These are phyloP conservation scores for Mellilla xanthometata DNA, from an alignment of 2,888 invertebrate genomes.

Conservation along the genomic window DNA sequence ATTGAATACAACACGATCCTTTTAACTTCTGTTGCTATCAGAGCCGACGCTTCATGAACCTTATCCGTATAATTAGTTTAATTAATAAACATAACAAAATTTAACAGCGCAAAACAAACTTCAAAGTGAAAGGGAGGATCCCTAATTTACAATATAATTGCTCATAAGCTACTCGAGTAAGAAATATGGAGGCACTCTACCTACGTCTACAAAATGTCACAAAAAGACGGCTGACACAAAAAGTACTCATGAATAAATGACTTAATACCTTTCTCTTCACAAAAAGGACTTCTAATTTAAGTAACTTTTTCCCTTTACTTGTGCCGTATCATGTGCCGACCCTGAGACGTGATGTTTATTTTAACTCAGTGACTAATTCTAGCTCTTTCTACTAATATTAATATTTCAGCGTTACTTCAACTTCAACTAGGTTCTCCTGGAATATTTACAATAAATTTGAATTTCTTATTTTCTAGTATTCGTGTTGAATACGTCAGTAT, in stretches of 20 bases:
- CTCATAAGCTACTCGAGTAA: constrained; percentile 24
- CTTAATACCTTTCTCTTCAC: constrained; percentile 30
- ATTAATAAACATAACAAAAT: constrained; percentile 1
- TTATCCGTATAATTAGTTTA: constrained; percentile 1
- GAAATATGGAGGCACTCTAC: constrained; percentile 20
- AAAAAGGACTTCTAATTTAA: constrained; percentile 41
- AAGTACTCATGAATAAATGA: constrained; percentile 52
- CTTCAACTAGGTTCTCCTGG: background rate
- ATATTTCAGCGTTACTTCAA: background rate
- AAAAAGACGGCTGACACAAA: constrained; percentile 35
- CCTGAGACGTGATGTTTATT: constrained; percentile 19
- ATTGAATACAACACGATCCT: background rate
- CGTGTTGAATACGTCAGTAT: too few relatives aligned
- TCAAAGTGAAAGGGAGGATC: constrained; percentile 9
- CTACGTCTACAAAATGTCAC: constrained; percentile 27
- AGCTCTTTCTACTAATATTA: too few relatives aligned
- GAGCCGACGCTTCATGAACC: background rate
- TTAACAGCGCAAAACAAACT: constrained; percentile 2
- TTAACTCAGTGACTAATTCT: constrained; percentile 4
- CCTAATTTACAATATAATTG: constrained; percentile 22
- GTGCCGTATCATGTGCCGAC: constrained; percentile 38
- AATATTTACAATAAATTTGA: too few relatives aligned
- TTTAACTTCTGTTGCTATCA: background rate
- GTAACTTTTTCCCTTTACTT: constrained; percentile 42
- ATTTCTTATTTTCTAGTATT: too few relatives aligned